Evolutionary conservation across 2,888 invertebrate species (phyloP).

Genomic region (Spicauda simplicius): DNA sequence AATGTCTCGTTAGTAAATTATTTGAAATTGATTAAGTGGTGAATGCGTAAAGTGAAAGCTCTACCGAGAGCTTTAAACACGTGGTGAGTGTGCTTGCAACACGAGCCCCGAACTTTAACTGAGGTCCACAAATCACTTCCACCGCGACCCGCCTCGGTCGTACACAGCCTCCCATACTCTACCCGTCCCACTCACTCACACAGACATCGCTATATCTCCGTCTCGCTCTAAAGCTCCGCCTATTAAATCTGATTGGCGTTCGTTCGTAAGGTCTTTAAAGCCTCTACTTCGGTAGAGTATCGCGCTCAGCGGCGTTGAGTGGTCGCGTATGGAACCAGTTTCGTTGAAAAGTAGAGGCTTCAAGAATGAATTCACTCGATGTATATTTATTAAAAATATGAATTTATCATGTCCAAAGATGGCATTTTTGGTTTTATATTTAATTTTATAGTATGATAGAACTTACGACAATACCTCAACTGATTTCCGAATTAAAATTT

Average conservation of each 20-base stretch:
- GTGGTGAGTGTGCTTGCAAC: constrained; percentile 37
- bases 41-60: not conserved
- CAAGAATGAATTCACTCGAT: constrained; percentile 4
- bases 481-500: no score
- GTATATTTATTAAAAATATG: not conserved
- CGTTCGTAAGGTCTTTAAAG: constrained; percentile 11
- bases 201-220: constrained; percentile 7
- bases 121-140: constrained; percentile 37
- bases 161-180: constrained; percentile 39
- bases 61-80: constrained; percentile 1
- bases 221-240: constrained; percentile 59
- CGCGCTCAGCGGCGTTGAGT: constrained; percentile 10
- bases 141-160: constrained; percentile 50
- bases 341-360: constrained; percentile 2
- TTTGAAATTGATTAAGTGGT: not conserved
- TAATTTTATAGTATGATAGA: no score
- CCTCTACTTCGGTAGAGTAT: constrained; percentile 10
- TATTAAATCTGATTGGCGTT: constrained; percentile 35
- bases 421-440: no score
- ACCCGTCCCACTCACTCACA: constrained; percentile 46
- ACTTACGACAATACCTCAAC: no score
- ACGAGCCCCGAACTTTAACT: constrained; percentile 44
- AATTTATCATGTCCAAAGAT: no score
- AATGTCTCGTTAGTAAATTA: not conserved
- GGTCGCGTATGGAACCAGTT: constrained; percentile 16